Evolutionary conservation across 2,797 vertebrate genomes (phyloP).

Genomic region (Catharus ustulatus): DNA sequence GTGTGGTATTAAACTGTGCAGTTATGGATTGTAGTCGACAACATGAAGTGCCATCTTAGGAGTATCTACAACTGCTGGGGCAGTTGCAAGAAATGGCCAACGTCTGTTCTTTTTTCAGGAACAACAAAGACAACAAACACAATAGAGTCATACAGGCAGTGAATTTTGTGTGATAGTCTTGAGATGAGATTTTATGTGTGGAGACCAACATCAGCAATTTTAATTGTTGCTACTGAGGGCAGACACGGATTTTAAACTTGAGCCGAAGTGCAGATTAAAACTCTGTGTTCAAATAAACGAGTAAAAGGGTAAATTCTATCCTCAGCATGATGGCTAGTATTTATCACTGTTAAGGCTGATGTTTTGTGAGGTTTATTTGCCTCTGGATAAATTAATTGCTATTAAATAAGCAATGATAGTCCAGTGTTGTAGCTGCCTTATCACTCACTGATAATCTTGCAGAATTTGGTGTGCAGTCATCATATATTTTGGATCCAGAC

Average conservation of each 20-base stretch:
- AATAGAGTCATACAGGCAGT: neutral
- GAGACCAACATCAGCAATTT: neutral
- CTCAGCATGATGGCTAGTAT: neutral
- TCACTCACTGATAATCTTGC: neutral
- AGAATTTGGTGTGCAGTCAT: neutral
- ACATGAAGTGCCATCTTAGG: neutral
- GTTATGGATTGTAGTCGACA: neutral
- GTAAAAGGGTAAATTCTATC: neutral
- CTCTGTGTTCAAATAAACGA: neutral
- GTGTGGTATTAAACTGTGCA: neutral
- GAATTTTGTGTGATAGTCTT: neutral
- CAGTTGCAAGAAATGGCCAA: neutral
- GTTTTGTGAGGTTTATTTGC: neutral
- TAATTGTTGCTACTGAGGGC: neutral
- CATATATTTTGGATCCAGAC: neutral
- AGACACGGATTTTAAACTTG: neutral
- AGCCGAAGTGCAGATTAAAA: neutral
- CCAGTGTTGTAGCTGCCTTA: neutral
- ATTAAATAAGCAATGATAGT: neutral
- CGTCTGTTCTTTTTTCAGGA: neutral
- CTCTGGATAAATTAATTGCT: neutral
- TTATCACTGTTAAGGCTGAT: neutral
- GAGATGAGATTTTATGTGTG: neutral
- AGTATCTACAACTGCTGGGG: neutral
- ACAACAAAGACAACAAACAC: neutral